A percentile compares a stretch with the other conserved stretches of the same genome.
These are phyloP conservation scores for Schizothorax lantsangensis DNA, from an alignment of 2,797 vertebrate genomes.

Conservation along the genomic window DNA sequence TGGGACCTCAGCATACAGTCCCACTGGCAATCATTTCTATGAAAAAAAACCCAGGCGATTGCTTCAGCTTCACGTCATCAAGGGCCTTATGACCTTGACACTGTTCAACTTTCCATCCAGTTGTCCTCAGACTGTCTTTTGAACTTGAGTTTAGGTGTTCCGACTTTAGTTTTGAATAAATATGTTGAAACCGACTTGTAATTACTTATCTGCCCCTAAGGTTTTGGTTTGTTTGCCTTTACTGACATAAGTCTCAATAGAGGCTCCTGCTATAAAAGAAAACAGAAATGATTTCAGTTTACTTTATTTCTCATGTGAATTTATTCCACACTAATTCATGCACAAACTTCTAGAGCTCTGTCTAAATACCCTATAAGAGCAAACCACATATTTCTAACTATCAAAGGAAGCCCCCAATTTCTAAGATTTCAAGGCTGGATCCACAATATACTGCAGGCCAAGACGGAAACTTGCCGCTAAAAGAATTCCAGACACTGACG, in stretches of 20 bases:
- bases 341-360: not conserved
- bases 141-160: not conserved
- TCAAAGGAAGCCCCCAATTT: not conserved
- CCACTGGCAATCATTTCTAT: constrained; percentile 47
- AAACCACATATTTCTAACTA: not conserved
- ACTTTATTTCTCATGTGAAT: not conserved
- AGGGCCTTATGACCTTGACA: constrained; percentile 35
- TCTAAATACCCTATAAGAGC: not conserved
- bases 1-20: constrained; percentile 38
- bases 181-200: constrained; percentile 6
- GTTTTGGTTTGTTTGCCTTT: not conserved
- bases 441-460: not conserved
- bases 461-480: not conserved
- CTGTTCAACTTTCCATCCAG: constrained; percentile 23
- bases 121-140: constrained; percentile 32
- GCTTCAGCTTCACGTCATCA: constrained; percentile 27
- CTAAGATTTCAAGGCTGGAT: not conserved
- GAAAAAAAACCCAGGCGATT: not conserved
- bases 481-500: not conserved
- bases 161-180: not conserved
- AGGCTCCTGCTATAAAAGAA: not conserved
- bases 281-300: not conserved
- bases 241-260: constrained; percentile 7
- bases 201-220: not conserved
- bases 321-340: not conserved